Base-by-base conservation (phyloP, 1,140 invertebrate species). In the Drosophila kanapiae region DNA sequence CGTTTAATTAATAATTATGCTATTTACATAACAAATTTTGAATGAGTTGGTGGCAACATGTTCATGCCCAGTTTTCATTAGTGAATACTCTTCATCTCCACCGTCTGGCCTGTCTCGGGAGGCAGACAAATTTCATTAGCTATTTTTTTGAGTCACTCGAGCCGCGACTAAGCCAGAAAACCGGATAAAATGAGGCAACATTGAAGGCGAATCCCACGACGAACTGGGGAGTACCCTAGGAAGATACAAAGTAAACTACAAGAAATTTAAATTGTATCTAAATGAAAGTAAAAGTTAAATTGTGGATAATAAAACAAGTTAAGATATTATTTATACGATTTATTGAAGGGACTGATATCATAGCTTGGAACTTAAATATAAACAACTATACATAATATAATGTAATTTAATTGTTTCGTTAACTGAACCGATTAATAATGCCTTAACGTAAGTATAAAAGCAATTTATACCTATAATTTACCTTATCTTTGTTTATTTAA, bases 1-100 rank as follows among this genome's bases (percentile, higher is more conserved):
- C 75, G 56, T 75, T 85, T 80, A 83, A 79, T 88, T 83, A 68
- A 83, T 80, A 86, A 83, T 84, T 80, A 83, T 83, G 67, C 54
- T 72, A 58, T 72, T 86, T 86, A 88, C 80, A 88, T 87, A 88
- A 75, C 84, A 80, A 83, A 87, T 83, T 83, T 83, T 48, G 83
- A 87, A 80, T 72, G 80, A 71, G 80, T 61, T 60, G 83, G 51
- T 56, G 72, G 63, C 37, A 80, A 83, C 80, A 77, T 83, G 83
- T 83, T 87, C 83, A 88, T 83, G 83, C 80, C 64, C 71, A 78
- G 83, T 83, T 87, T 83, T 80, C 80, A 87, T 83, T 83, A 86
- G 62, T 51, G 51, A 56, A 27, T 27, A n/a, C 53, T 29, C 42
- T n/a, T 42, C 16, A 53, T 53, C 63, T 38, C 47, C 48, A 27